Base-by-base conservation (phyloP, 2,888 invertebrate species). In the Lasioglossum oenotherae region DNA sequence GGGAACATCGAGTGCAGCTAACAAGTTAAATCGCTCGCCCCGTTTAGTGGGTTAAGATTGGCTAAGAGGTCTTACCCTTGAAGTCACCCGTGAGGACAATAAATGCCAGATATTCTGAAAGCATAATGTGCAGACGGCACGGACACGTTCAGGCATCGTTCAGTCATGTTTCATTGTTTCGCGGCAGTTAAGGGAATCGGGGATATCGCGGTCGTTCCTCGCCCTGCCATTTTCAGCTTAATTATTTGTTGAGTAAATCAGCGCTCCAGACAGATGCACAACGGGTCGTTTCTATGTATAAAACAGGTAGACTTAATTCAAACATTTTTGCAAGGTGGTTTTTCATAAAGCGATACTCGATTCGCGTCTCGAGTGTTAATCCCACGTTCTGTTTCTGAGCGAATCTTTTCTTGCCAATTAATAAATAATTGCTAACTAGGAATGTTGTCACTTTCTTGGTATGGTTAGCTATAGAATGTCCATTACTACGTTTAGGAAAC, bases 91-190 rank as follows among this genome's bases (percentile, higher is more conserved):
- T 0, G 35, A 67, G 67, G 67, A 67, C 67, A 35, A 67, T 67
- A 67, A 67, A 67, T 67, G 67, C 67, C 67, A 67, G 67, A 67
- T 67, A 67, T 67, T 67, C 67, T 23, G 67, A 35, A 31, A 35
- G 19, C 19, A 35, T 35, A 35, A 67, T 8, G 23, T 53, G 23
- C 8, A 53, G 35, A 8, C 35, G 19, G 19, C 67, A 23, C 67
- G 10, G 67, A 67, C 23, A n/a, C 53, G 53, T 53, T 53, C 67
- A 67, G 35, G 67, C 10, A 67, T 67, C 67, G 67, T 67, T 67
- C 67, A 10, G 67, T 35, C 35, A 35, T 31, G 35, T 49, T 49
- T 81, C 23, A 74, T 74, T 74, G 71, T 71, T 74, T 44, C 67
- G 8, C 35, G 3, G 14, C 14, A 69, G 19, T 57, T 53, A 53